Base-by-base conservation (phyloP, 2,888 invertebrate genomes). In the Brenthis ino region DNA sequence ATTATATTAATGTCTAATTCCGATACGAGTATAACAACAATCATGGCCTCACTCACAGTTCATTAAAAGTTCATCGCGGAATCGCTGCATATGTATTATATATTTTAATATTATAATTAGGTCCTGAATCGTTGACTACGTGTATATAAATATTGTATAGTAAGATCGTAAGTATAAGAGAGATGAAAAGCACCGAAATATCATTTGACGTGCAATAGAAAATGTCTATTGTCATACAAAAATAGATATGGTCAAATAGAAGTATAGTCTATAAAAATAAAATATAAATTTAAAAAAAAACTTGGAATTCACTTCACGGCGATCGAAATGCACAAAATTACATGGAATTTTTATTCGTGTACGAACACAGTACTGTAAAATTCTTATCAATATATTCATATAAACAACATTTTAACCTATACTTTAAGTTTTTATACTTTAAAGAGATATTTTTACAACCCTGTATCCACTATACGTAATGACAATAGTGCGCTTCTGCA, bases 391-490 rank as follows among this genome's bases (percentile, higher is more conserved):
- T 89, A 91, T 86, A 89, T 87, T 88, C 79, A 88, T 91, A 89
- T 87, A 91, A 89, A 92, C 89, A 91, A 90, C 86, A 85, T 87
- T 82, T 87, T 82, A 87, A 83, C 86, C 89, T 91, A 91, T 80
- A 85, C 82, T 77, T 85, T 83, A 84, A 83, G 75, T 76, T 85
- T 71, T 84, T 85, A 91, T 86, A 89, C 79, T 86, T 91, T 88
- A 89, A 77, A 87, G 87, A 92, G 89, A 93, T 92, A 93, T 91
- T 91, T 85, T 89, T 90, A 91, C 92, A 93, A 93, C 93, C 93
- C 93, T 93, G 93, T 93, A 88, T 89, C 89, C 93, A 91, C 92
- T 91, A 92, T 89, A 89, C 85, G 85, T 90, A 85, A 88, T 87
- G 88, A 87, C 87, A 84, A 85, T 84, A 84, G 81, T 84, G 81